phyloP scores from a whole-genome alignment of 2,113 vertebrate species.

The Campylomormyrus tamandua region DNA sequence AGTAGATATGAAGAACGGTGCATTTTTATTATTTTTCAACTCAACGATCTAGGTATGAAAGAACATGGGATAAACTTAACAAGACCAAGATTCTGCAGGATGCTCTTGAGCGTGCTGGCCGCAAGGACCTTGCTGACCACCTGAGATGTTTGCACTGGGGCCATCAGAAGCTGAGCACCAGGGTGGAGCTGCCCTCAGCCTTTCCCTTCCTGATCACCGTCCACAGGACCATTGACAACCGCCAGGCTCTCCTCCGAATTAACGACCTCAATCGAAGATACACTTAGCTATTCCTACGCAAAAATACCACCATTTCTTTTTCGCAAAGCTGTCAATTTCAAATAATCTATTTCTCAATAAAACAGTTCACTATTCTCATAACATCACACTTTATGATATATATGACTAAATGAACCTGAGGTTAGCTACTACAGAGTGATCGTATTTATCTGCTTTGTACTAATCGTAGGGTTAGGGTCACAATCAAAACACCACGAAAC shows the following conservation, averaged over 20 bases:
- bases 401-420: neutral
- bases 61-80: constrained; percentile 51
- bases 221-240: constrained; percentile 61
- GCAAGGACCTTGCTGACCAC: constrained; percentile 55
- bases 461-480: neutral
- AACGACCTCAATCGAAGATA: constrained; percentile 55
- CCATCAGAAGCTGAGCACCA: constrained; percentile 60
- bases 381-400: neutral
- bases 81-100: constrained; percentile 62
- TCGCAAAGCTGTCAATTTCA: constrained; percentile 19
- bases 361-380: neutral
- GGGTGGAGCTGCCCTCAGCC: constrained; percentile 61
- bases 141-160: constrained; percentile 60
- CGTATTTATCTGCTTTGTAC: neutral
- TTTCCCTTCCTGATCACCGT: constrained; percentile 66
- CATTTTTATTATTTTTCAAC: neutral
- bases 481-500: neutral
- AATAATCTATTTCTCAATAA: neutral
- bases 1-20: neutral
- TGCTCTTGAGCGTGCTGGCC: constrained; percentile 53
- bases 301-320: neutral
- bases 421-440: neutral
- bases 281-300: constrained; percentile 12
- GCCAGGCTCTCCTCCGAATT: constrained; percentile 57
- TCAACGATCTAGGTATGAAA: constrained; percentile 44